These are phyloP conservation scores for Palloptera scutellata DNA, from an alignment of 2,888 invertebrate species.

Conservation along the genomic window DNA sequence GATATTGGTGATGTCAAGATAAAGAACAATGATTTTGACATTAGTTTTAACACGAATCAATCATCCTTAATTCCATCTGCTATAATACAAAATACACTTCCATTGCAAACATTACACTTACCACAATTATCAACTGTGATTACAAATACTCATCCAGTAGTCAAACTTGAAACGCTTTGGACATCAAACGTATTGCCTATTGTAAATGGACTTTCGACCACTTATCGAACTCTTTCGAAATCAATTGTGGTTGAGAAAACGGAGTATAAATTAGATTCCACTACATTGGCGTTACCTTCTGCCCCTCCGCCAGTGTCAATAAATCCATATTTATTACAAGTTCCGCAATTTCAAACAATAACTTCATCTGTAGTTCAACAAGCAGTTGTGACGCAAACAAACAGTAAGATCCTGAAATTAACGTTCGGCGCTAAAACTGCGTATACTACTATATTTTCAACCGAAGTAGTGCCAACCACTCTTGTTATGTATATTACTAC, in stretches of 20 bases:
- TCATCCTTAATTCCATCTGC: not conserved
- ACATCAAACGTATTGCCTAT: slow-evolving; percentile 85
- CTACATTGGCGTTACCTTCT: slow-evolving; percentile 69
- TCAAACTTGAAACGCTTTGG: slow-evolving; percentile 80
- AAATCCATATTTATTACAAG: slow-evolving; percentile 67
- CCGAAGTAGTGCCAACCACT: slow-evolving; percentile 81
- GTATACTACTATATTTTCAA: slow-evolving; percentile 85
- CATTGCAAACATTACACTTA: not conserved
- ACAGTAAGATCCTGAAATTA: slow-evolving; percentile 82
- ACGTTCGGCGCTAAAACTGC: slow-evolving; percentile 92
- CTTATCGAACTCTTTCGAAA: slow-evolving; percentile 80
- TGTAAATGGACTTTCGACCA: slow-evolving; percentile 77
- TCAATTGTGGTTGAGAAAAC: slow-evolving; percentile 81
- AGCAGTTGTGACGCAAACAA: slow-evolving; percentile 79
- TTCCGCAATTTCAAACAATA: slow-evolving; percentile 75
- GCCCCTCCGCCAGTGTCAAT: slow-evolving; percentile 69
- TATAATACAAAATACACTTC: slow-evolving; percentile 3
- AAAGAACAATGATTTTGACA: not conserved
- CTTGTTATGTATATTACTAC: slow-evolving; percentile 86
- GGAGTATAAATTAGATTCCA: slow-evolving; percentile 79
- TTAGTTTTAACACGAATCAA: not conserved
- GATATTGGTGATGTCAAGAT: slow-evolving; percentile 58
- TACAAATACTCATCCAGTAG: slow-evolving; percentile 79
- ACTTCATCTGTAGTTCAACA: slow-evolving; percentile 83
- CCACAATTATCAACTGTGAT: slow-evolving; percentile 74